Conservation (phyloP, 2,797 vertebrate species). For the Menidia menidia region DNA sequence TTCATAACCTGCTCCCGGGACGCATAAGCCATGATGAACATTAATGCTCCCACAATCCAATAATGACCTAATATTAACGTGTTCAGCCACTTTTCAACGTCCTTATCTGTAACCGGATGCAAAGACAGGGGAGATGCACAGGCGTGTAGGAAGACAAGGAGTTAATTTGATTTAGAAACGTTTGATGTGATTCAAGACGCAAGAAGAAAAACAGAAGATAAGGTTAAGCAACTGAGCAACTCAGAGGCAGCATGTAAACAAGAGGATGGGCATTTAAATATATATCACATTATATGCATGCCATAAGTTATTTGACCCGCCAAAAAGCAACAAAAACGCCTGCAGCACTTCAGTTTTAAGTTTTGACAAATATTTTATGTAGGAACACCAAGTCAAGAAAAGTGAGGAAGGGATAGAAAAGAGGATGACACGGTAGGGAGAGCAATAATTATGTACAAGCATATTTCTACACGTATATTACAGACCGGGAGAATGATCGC, state of each 20-base stretch:
- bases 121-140: conserved; percentile 78
- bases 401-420: conserved; percentile 86
- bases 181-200: conserved; percentile 87
- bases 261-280: background rate
- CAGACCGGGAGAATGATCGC: conserved; percentile 98
- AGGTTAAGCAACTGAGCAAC: conserved; percentile 19
- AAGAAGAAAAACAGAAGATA: conserved; percentile 87
- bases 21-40: conserved; percentile 50
- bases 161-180: conserved; percentile 95
- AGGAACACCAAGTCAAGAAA: conserved; percentile 92
- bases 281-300: no score
- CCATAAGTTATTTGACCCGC: no score
- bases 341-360: conserved; percentile 84
- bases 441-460: conserved; percentile 98
- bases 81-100: conserved; percentile 66
- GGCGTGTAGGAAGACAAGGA: conserved; percentile 90
- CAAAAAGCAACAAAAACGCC: conserved; percentile 81
- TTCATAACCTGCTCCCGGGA: conserved; percentile 28
- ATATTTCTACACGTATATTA: conserved; percentile 99
- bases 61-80: conserved; percentile 69
- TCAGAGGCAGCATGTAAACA: background rate
- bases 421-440: conserved; percentile 80
- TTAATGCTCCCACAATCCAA: conserved; percentile 68
- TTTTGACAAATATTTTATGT: conserved; percentile 91
- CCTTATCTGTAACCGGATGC: conserved; percentile 64